Base-by-base conservation (phyloP, 2,888 invertebrate genomes). In the Rosalia funebris region DNA sequence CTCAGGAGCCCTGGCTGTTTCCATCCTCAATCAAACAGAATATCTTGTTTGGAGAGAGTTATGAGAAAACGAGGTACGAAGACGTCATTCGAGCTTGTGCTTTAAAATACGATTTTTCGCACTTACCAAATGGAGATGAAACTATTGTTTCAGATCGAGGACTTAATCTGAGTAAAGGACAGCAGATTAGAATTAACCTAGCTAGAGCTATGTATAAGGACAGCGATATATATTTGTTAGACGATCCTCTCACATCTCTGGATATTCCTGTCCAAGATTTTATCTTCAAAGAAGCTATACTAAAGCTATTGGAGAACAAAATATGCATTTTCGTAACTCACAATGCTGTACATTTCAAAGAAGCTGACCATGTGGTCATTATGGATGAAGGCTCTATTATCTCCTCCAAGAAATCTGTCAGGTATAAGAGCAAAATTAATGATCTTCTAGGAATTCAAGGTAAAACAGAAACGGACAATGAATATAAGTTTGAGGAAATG, bases 81-180 rank as follows among this genome's bases (percentile, higher is more conserved):
- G 83, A 84, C 64, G 87, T 89, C 1, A 82, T 91, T 39, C 83
- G 82, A 57, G 87, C 84, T 0, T 89, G 90, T 72, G 87, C 87
- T 2, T 75, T 91, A 58, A 75, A 82, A 52, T 83, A 83, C 69
- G 93, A 94, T 78, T 86, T 93, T 67, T 84, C 86, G 59, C 86
- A 88, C 65, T 86, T 93, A 68, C 88, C 90, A 0, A 84, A 88
- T 63, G 91, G 91, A 9, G 93, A 93, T 74, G 80, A 85, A 68
- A 91, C 91, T 0, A 76, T 91, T 52, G 89, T 93, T 0, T 93
- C 92, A 1, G 93, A 94, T 72, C 84, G 90, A 31, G 93, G 93
- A 5, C 85, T 89, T 0, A 88, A 89, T 16, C 80, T 94, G 3
- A 92, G 91, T 16, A 92, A 92, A 10, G 93, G 93, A 5, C 93